These are phyloP conservation scores for Machimus atricapillus DNA, from an alignment of 2,888 invertebrate species.

Conservation along the genomic window DNA sequence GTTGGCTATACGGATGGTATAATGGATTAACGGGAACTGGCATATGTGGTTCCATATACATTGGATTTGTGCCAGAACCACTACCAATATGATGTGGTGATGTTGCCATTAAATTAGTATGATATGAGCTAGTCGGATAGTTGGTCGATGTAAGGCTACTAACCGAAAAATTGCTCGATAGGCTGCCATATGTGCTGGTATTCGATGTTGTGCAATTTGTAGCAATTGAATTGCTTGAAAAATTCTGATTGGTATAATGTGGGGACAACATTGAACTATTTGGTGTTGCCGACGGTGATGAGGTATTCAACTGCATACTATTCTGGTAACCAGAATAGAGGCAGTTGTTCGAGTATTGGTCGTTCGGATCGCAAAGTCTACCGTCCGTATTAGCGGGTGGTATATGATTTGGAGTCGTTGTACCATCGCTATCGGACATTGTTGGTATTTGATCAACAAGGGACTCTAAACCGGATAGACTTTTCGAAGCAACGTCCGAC, in stretches of 20 bases:
- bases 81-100: conserved; percentile 51
- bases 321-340: conserved; percentile 42
- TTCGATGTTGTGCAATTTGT: conserved; percentile 30
- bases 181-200: conserved; percentile 52
- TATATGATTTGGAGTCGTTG: conserved; percentile 40
- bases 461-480: conserved; percentile 85
- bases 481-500: conserved; percentile 81
- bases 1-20: conserved; percentile 60
- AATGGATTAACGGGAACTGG: conserved; percentile 64
- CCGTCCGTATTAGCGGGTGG: background rate
- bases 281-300: conserved; percentile 25
- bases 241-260: conserved; percentile 19
- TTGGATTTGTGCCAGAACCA: conserved; percentile 49
- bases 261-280: conserved; percentile 39
- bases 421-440: conserved; percentile 74
- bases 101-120: conserved; percentile 62
- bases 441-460: conserved; percentile 91
- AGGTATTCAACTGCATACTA: conserved; percentile 32
- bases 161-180: conserved; percentile 62
- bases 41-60: conserved; percentile 64
- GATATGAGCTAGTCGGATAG: conserved; percentile 55
- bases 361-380: conserved; percentile 42
- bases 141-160: conserved; percentile 61
- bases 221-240: conserved; percentile 12
- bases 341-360: conserved; percentile 46